Percentiles rank a stretch among this genome's conserved stretches.
These are phyloP conservation scores for Eidolon dupreanum DNA, from an alignment of 2,797 vertebrate genomes.

Conservation along the genomic window DNA sequence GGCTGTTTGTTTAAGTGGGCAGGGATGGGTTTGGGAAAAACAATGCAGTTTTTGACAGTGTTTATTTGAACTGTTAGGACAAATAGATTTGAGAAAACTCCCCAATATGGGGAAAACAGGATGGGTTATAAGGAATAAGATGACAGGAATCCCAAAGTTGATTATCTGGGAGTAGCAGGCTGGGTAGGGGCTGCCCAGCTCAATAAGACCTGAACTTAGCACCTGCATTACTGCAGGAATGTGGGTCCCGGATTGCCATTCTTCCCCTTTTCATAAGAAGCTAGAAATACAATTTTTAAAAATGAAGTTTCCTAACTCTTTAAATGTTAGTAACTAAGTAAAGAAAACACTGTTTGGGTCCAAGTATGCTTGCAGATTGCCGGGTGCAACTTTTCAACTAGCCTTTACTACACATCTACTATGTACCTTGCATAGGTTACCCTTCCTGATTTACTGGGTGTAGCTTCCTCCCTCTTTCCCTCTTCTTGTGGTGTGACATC, in stretches of 20 bases:
- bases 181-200: neutral
- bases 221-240: neutral
- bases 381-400: neutral
- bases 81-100: neutral
- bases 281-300: neutral
- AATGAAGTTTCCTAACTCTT: neutral
- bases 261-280: neutral
- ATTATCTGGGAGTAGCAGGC: neutral
- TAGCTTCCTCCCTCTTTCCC: neutral
- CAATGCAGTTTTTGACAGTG: slow-evolving; percentile 5
- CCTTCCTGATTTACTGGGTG: neutral
- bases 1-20: slow-evolving; percentile 56
- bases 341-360: neutral
- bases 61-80: neutral
- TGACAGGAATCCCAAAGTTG: neutral
- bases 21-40: slow-evolving; percentile 32
- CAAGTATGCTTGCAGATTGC: neutral
- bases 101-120: neutral
- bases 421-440: neutral
- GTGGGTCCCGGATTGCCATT: neutral
- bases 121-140: neutral
- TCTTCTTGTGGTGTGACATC: neutral
- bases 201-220: neutral
- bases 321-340: neutral
- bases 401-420: neutral